Evolutionary conservation across 35 echinoderm and acorn worm species (phyloP).

Genomic region (Heliocidaris tuberculata): DNA sequence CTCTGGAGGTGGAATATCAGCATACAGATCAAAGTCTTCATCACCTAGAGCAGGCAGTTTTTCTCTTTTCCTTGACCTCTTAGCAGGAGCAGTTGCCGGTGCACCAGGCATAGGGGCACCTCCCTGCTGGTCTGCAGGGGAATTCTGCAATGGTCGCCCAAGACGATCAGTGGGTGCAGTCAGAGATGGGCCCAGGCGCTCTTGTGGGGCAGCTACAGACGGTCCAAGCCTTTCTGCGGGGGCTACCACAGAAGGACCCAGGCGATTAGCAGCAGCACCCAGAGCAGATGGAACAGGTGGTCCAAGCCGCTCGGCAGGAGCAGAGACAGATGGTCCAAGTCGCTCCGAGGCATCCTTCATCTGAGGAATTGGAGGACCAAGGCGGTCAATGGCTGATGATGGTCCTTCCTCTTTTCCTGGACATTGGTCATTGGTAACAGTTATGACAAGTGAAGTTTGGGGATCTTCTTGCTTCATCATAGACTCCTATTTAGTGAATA

Average conservation of each 20-base stretch:
- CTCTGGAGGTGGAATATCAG: conserved; percentile 45
- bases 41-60: background rate
- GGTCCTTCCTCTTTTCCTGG: background rate
- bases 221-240: background rate
- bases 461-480: background rate
- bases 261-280: conserved; percentile 23
- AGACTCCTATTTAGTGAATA: background rate
- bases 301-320: conserved; percentile 9
- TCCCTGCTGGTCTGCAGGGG: background rate
- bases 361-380: background rate
- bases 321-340: conserved; percentile 28
- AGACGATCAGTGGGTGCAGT: background rate
- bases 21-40: conserved; percentile 44
- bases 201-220: background rate
- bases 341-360: background rate
- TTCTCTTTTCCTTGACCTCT: background rate
- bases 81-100: background rate
- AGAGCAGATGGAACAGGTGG: background rate
- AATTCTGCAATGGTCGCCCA: background rate
- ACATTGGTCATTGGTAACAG: conserved; percentile 40
- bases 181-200: background rate
- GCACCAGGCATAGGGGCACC: background rate
- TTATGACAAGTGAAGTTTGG: conserved; percentile 7
- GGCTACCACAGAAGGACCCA: background rate
- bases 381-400: conserved; percentile 15